Evolutionary conservation across 2,113 vertebrate species (phyloP), one percentile per base, ranked within the genome.

Genomic region (Eurypyga helias): DNA sequence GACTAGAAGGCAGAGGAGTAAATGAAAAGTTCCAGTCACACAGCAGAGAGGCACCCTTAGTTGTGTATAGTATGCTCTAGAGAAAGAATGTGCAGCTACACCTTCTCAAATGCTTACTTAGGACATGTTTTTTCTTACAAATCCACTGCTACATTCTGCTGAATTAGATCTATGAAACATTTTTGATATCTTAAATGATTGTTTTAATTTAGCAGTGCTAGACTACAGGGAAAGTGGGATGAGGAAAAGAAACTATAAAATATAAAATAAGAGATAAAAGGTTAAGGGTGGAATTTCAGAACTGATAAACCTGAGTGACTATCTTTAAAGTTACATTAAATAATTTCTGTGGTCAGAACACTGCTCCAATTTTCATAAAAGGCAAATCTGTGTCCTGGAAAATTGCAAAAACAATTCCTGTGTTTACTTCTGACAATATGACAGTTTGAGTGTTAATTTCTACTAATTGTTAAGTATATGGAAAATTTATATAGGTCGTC

Each of bases 11-110:
- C 31, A 70, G 31, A 38, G 28, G n/a, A 80, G 15, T 49, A 31
- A 11, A 36, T 20, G 11, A 61, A 41, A 80, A 52, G 24, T 70
- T 65, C 4, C 2, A 5, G 21, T 61, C 41, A 28, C 10, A 34
- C 46, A 49, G 26, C 45, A 77, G n/a, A 52, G 46, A 54, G 25
- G 18, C 46, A 62, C 17, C 7, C 21, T 64, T 69, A 70, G 17
- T 36, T 1, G 2, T 34, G 18, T 34, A 26, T 18, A 0, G 0
- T 33, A 20, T 57, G 31, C 26, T 65, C 67, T 1, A 2, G 41
- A 87, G 64, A 89, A 84, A 65, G 10, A 14, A 36, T 0, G 0
- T 51, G 7, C 23, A 38, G 13, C 34, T 66, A 26, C 18, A 16
- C 2, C 38, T 77, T 70, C 29, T 66, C 10, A 31, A 77, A 72